These are phyloP conservation scores for Macrotus californicus DNA, from an alignment of 2,113 vertebrate genomes.

Conservation along the genomic window DNA sequence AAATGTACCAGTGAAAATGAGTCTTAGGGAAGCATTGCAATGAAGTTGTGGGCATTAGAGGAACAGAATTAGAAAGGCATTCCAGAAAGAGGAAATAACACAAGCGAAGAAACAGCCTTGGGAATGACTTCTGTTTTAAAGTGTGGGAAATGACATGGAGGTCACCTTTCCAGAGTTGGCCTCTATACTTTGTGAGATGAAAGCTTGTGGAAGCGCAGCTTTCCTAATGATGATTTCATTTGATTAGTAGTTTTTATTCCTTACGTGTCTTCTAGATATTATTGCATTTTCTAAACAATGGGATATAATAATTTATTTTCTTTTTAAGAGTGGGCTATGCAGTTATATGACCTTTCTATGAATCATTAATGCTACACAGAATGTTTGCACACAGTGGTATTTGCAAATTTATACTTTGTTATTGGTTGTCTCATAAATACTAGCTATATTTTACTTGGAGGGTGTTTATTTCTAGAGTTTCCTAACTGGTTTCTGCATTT, in stretches of 20 bases:
- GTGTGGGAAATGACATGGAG: not conserved
- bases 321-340: not conserved
- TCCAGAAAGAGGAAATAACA: not conserved
- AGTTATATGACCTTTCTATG: not conserved
- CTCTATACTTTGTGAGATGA: not conserved
- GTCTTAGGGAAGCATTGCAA: slow-evolving; percentile 10
- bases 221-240: not conserved
- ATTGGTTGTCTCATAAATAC: not conserved
- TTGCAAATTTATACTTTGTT: not conserved
- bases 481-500: not conserved
- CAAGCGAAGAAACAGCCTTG: not conserved
- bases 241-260: slow-evolving; percentile 13
- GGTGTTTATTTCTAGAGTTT: not conserved
- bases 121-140: not conserved
- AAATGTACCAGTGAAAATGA: not conserved
- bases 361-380: not conserved
- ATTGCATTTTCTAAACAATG: not conserved
- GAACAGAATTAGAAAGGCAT: slow-evolving; percentile 4
- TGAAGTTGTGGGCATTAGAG: slow-evolving; percentile 31
- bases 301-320: not conserved
- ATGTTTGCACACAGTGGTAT: not conserved
- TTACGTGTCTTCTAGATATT: not conserved
- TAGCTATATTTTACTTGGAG: not conserved
- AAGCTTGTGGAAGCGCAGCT: not conserved
- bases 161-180: not conserved